These are phyloP conservation scores for Enteromius viviparus DNA, from an alignment of 2,797 vertebrate species.

Conservation along the genomic window DNA sequence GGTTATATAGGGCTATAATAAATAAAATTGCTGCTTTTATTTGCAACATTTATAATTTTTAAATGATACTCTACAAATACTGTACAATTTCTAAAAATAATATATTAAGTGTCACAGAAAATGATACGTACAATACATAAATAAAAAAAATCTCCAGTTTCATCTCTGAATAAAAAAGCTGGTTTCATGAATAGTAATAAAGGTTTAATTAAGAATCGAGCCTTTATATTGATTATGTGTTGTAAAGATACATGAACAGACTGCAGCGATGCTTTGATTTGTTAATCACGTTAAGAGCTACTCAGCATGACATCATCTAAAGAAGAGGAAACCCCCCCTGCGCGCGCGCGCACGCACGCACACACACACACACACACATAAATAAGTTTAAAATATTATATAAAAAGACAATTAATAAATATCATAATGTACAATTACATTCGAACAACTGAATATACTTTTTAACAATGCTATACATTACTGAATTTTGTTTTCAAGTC, in stretches of 20 bases:
- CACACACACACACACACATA: background rate
- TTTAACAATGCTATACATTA: too few species aligned
- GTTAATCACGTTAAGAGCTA: background rate
- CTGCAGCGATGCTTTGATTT: background rate
- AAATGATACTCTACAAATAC: background rate
- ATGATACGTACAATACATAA: background rate
- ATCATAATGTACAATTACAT: background rate
- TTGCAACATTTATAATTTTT: background rate
- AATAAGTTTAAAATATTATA: background rate
- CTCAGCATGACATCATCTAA: constrained; percentile 30
- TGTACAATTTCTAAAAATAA: background rate
- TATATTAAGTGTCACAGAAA: background rate
- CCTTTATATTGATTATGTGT: background rate
- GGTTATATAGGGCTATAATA: background rate
- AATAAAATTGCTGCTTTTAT: background rate
- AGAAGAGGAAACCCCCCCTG: background rate
- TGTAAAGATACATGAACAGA: background rate
- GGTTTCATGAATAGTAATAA: background rate
- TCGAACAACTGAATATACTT: background rate
- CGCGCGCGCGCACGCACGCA: too few species aligned
- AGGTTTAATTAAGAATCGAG: background rate
- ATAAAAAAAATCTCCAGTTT: background rate
- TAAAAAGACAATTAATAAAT: background rate
- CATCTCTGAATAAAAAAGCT: background rate
- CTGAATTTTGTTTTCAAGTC: background rate